Evolutionary conservation across 1,140 invertebrate species (phyloP).

Genomic region (Triops longicaudatus): DNA sequence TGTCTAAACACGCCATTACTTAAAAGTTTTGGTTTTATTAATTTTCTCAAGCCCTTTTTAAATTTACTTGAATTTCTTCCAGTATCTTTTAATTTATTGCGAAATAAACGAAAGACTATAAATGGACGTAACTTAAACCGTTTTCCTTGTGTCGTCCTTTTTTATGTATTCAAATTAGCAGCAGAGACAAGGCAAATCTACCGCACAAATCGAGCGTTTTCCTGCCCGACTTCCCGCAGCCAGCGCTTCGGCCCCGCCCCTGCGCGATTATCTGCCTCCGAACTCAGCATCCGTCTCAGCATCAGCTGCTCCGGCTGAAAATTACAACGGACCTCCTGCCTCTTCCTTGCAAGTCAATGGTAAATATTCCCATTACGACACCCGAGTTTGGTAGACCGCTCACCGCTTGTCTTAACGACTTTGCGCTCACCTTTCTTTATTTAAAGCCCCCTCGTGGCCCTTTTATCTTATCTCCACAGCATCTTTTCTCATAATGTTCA

Average conservation of each 20-base stretch:
- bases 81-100: neutral
- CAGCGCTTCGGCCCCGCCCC: neutral
- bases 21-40: neutral
- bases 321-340: slow-evolving; percentile 13
- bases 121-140: neutral
- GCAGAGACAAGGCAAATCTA: neutral
- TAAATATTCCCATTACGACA: neutral
- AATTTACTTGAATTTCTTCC: slow-evolving; percentile 15
- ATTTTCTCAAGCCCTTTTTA: neutral
- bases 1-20: no score
- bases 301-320: neutral
- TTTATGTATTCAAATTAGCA: neutral
- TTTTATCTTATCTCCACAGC: neutral
- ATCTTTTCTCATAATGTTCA: neutral
- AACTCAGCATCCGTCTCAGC: neutral
- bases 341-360: neutral
- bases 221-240: neutral
- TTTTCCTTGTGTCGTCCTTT: neutral
- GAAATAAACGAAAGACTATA: neutral
- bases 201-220: neutral
- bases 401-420: neutral
- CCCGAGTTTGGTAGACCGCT: neutral
- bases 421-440: neutral
- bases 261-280: neutral
- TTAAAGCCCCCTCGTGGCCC: neutral